Evolutionary conservation across 2,113 vertebrate species (phyloP).

Genomic region (Carlito syrichta): DNA sequence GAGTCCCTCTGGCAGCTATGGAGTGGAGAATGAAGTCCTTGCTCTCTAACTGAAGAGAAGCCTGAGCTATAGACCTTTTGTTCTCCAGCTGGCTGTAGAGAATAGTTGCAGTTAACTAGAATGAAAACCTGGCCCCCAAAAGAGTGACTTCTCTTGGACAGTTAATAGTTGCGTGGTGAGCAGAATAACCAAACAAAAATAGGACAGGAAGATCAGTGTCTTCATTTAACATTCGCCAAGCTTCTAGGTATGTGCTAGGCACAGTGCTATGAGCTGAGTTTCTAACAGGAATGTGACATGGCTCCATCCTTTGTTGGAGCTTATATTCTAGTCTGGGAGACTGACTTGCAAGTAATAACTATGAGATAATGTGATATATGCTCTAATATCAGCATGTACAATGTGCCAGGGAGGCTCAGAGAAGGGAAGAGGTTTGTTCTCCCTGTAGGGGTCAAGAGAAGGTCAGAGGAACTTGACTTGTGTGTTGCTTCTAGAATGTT

Average conservation of each 20-base stretch:
- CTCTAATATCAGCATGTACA: background rate
- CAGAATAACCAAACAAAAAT: background rate
- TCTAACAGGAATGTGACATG: background rate
- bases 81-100: background rate
- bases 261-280: background rate
- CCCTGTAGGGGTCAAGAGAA: background rate
- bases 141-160: background rate
- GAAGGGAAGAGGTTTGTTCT: background rate
- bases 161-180: conserved; percentile 19
- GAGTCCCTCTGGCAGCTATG: background rate
- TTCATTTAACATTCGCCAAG: background rate
- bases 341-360: background rate
- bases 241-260: background rate
- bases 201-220: background rate
- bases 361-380: background rate
- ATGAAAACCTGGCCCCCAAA: conserved; percentile 3
- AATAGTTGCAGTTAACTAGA: background rate
- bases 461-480: conserved; percentile 5
- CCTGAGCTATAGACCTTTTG: background rate
- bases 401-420: background rate
- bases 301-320: background rate
- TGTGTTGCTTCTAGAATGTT: background rate
- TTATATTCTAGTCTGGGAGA: background rate
- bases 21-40: background rate
- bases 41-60: background rate